Conservation (phyloP, 2,797 vertebrate genomes). For the Cryptoblepharus egeriae region DNA sequence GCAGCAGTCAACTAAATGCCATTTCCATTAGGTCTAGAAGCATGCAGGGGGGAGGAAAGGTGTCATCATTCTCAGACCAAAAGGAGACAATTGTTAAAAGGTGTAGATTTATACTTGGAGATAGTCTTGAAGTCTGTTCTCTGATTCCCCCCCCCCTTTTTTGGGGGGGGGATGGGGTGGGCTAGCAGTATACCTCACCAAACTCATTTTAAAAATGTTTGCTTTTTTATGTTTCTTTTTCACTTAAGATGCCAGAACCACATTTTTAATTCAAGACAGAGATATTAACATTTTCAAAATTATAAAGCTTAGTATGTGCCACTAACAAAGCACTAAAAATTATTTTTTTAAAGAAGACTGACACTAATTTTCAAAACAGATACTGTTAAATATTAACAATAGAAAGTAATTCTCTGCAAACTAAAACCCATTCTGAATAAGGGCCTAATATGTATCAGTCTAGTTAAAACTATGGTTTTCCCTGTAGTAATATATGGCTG, state of each 20-base stretch:
- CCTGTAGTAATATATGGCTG: no score
- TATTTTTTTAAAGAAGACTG: neutral
- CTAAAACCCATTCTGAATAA: neutral
- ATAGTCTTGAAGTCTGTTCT: neutral
- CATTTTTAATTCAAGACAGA: conserved; percentile 5
- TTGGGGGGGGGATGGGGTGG: no score
- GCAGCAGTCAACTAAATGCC: neutral
- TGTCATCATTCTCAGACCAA: neutral
- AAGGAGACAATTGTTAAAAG: neutral
- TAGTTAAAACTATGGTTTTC: no score
- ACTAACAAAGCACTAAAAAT: neutral
- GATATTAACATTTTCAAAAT: neutral
- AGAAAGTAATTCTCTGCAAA: neutral
- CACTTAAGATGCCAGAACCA: no score
- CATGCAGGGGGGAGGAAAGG: neutral
- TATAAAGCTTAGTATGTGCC: neutral
- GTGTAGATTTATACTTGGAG: neutral
- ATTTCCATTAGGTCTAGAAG: neutral
- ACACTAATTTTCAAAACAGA: neutral
- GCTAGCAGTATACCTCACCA: neutral
- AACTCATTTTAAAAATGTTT: neutral
- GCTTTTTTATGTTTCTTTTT: neutral
- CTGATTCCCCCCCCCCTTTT: neutral
- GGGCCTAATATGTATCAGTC: no score
- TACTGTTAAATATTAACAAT: neutral